Evolutionary conservation across 2,888 invertebrate genomes (phyloP), one percentile per base, ranked within the genome.

Genomic region (Agonopterix arenella): DNA sequence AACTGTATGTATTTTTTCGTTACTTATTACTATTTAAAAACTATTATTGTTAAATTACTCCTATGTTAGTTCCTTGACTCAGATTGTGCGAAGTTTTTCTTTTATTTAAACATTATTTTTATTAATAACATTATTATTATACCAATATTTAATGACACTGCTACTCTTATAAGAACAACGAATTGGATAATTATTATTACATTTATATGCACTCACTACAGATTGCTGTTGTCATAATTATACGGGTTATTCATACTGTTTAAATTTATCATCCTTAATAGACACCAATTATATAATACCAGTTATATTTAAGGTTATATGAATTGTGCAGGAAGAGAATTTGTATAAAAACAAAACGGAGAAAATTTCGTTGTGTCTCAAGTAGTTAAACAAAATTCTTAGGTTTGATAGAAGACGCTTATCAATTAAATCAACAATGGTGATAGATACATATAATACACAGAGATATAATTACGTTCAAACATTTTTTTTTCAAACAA

Each of bases 61-160:
- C 77, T 86, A 86, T 66, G 69, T 82, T 84, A 86, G 73, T 84
- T 82, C 76, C 75, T 80, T 81, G 81, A 82, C 61, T 84, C 76
- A 70, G 75, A 79, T 89, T 89, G 89, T 89, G 89, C 89, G 88
- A 85, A 78, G 68, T 76, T 82, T 82, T 36, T 83, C 76, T 62
- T 70, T 75, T 64, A 61, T 66, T 73, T 77, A 67, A 64, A 57
- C 37, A 36, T 47, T 55, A 50, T 68, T 66, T 62, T 66, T 70
- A 69, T 28, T 28, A 28, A 28, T 28, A 73, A 71, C 49, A 51
- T 56, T 58, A 68, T 62, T 52, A 66, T 58, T 62, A 62, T 64
- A 68, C 61, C 65, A 66, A 69, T 66, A 62, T 63, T 60, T 68
- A 80, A 80, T 77, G 82, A 84, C 77, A 83, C 76, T 70, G 68